Percentiles rank a stretch among this genome's conserved stretches.
These are phyloP conservation scores for Elymnias hypermnestra DNA, from an alignment of 1,140 invertebrate species.

Conservation along the genomic window DNA sequence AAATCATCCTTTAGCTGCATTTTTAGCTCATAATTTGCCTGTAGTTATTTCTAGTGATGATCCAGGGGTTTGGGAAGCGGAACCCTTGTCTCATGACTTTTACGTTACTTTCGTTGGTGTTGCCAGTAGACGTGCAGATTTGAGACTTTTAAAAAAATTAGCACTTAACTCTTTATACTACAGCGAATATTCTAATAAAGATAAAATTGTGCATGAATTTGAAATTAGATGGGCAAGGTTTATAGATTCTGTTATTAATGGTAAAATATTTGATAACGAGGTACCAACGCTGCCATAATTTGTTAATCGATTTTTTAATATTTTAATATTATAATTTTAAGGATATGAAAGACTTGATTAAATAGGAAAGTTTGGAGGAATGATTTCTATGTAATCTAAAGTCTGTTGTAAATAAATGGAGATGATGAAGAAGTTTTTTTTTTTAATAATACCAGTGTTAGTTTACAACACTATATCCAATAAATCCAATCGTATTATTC, in stretches of 20 bases:
- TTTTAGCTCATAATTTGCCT: slow-evolving; percentile 80
- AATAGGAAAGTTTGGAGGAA: too few species aligned
- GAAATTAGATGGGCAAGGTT: slow-evolving; percentile 60
- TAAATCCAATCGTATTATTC: too few species aligned
- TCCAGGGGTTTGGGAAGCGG: slow-evolving; percentile 85
- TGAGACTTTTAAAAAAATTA: slow-evolving; percentile 86
- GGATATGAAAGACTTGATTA: too few species aligned
- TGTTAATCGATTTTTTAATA: too few species aligned
- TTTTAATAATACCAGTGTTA: too few species aligned
- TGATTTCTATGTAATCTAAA: too few species aligned
- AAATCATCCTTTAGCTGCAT: slow-evolving; percentile 85
- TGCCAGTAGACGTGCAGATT: slow-evolving; percentile 81
- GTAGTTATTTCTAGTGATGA: slow-evolving; percentile 84
- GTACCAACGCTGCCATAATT: too few species aligned
- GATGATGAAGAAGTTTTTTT: too few species aligned
- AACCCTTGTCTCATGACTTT: slow-evolving; percentile 86
- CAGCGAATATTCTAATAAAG: slow-evolving; percentile 62
- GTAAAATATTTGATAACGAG: too few species aligned
- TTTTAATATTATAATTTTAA: too few species aligned
- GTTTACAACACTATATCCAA: too few species aligned
- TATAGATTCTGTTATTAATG: slow-evolving; percentile 35
- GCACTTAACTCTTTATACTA: slow-evolving; percentile 87
- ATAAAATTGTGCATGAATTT: slow-evolving; percentile 53
- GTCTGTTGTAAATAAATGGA: too few species aligned
- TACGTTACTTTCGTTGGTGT: slow-evolving; percentile 89